Evolutionary conservation across 2,113 vertebrate species (phyloP).

Genomic region (Ochotona curzoniae): DNA sequence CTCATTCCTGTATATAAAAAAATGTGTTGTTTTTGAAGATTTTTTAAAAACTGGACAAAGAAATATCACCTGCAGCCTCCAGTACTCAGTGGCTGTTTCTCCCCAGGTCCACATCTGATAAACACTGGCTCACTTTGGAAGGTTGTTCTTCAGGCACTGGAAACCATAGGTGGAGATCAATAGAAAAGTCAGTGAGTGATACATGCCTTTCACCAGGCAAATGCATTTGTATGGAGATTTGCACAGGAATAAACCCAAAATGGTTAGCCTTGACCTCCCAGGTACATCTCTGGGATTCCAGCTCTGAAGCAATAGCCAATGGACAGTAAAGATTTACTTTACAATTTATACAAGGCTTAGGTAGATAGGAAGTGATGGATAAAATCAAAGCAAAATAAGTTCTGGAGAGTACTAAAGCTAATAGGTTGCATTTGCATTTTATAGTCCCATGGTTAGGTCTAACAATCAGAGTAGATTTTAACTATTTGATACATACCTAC

Average conservation of each 20-base stretch:
- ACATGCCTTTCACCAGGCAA: not conserved
- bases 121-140: not conserved
- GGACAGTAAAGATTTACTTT: not conserved
- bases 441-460: not conserved
- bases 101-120: too few species aligned
- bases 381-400: not conserved
- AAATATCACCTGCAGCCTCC: not conserved
- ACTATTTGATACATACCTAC: not conserved
- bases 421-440: not conserved
- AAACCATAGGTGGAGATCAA: not conserved
- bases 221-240: not conserved
- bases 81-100: not conserved
- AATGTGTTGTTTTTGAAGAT: not conserved
- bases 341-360: not conserved
- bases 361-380: not conserved
- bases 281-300: not conserved
- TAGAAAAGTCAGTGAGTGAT: not conserved
- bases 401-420: conserved; percentile 1
- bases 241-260: not conserved
- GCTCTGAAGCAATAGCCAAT: not conserved
- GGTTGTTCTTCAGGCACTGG: not conserved
- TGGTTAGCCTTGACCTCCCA: not conserved
- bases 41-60: conserved; percentile 4
- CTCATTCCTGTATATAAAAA: not conserved
- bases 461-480: not conserved